Evolutionary conservation across 2,888 invertebrate species (phyloP), one percentile per base, ranked within the genome.

Genomic region (Hemithea aestivaria): DNA sequence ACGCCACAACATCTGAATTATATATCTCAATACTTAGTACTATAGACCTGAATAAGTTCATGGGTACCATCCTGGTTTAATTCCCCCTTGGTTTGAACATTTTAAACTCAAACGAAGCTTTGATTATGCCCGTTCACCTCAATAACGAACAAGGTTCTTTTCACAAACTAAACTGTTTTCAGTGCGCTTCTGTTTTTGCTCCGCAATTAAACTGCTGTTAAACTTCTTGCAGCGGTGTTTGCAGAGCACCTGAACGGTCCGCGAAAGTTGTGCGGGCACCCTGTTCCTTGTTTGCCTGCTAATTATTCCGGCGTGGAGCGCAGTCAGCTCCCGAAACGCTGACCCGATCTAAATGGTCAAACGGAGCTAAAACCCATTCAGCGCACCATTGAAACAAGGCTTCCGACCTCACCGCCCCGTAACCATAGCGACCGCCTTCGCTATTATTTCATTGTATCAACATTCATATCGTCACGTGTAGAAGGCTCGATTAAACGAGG

Each of bases 171-270:
- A 83, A 84, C 69, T 73, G 79, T 80, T 77, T 81, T 76, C 79
- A 71, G 70, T 69, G 73, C 80, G 77, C 75, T 80, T 77, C 79
- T 82, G 82, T 84, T 81, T 83, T 83, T 76, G 73, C 72, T 70
- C 69, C 72, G 81, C 82, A 84, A 85, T 87, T 83, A 84, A 85
- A 85, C 83, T 81, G 79, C 79, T 83, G 85, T 82, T 83, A 83
- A 87, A 87, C 69, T 87, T 84, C 83, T 82, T 83, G 83, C 82
- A 77, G 77, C 72, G 62, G 68, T 84, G 77, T 85, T 85, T 84
- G 82, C 75, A 60, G 73, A 81, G 80, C 78, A 84, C 85, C 85
- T 84, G 83, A 79, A 74, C 65, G 76, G 77, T 66, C 75, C 62
- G 74, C 67, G 63, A 76, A 84, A 85, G 76, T 85, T 84, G 70